Evolutionary conservation across 2,113 vertebrate genomes (phyloP).

Genomic region (Bufo bufo): DNA sequence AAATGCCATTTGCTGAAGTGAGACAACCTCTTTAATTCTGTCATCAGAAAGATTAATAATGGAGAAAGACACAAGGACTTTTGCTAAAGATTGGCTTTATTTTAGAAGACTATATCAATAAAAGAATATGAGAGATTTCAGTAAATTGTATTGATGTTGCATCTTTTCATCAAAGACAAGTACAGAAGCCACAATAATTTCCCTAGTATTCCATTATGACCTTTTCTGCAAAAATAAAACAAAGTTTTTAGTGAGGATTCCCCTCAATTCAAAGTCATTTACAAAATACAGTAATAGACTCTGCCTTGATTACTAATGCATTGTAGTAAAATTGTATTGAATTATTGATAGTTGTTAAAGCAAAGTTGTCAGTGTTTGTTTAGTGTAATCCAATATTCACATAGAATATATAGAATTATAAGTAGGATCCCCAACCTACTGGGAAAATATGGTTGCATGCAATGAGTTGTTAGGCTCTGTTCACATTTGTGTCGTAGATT

Average conservation of each 20-base stretch:
- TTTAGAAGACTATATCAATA: not conserved
- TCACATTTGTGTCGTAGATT: too few species aligned
- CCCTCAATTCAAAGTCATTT: not conserved
- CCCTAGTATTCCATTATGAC: not conserved
- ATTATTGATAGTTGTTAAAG: too few species aligned
- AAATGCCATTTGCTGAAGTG: too few species aligned
- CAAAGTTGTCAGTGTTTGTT: too few species aligned
- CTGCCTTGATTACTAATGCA: too few species aligned
- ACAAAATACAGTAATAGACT: not conserved
- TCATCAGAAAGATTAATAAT: not conserved
- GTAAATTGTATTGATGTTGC: not conserved
- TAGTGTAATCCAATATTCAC: too few species aligned
- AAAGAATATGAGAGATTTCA: not conserved
- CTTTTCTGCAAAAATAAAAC: not conserved
- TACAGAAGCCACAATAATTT: not conserved
- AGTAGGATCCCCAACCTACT: too few species aligned
- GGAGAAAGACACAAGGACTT: not conserved
- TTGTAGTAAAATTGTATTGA: too few species aligned
- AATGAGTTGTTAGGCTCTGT: too few species aligned
- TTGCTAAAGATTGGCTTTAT: slow-evolving; percentile 16
- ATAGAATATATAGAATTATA: too few species aligned
- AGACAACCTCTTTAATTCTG: not conserved
- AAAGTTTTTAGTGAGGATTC: not conserved
- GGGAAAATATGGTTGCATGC: too few species aligned
- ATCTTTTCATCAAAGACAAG: not conserved